phyloP scores from a whole-genome alignment of 2,113 vertebrate genomes.

The Planiliza haematocheilus region DNA sequence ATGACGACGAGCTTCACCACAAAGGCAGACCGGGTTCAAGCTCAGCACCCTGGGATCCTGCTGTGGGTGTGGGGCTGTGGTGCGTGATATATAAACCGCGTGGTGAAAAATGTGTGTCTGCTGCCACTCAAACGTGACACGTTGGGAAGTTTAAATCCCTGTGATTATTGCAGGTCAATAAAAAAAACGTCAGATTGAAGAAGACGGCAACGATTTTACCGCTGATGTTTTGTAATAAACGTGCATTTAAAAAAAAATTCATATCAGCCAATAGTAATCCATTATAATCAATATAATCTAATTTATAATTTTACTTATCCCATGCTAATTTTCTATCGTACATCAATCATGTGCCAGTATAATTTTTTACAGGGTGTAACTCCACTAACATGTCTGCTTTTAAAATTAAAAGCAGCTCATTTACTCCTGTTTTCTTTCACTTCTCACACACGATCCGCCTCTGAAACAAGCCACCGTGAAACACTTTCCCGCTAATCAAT shows the following conservation, averaged over 20 bases:
- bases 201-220: no score
- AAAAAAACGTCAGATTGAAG: background rate
- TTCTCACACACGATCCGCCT: constrained; percentile 49
- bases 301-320: no score
- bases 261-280: no score
- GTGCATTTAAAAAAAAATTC: no score
- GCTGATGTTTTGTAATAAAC: no score
- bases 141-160: constrained; percentile 31
- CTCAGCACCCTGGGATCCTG: constrained; percentile 37
- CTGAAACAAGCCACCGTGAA: constrained; percentile 43
- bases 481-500: constrained; percentile 64
- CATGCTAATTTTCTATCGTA: no score
- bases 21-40: constrained; percentile 23
- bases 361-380: background rate
- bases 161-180: constrained; percentile 24
- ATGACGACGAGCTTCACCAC: constrained; percentile 56
- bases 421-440: background rate
- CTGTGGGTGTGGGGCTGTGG: constrained; percentile 59
- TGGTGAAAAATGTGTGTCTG: constrained; percentile 15
- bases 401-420: background rate
- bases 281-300: no score
- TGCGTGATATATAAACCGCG: constrained; percentile 47
- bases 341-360: no score
- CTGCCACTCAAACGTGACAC: constrained; percentile 46
- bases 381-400: background rate